These are phyloP conservation scores for Cebidichthys violaceus DNA, from an alignment of 2,113 vertebrate genomes.

Conservation along the genomic window DNA sequence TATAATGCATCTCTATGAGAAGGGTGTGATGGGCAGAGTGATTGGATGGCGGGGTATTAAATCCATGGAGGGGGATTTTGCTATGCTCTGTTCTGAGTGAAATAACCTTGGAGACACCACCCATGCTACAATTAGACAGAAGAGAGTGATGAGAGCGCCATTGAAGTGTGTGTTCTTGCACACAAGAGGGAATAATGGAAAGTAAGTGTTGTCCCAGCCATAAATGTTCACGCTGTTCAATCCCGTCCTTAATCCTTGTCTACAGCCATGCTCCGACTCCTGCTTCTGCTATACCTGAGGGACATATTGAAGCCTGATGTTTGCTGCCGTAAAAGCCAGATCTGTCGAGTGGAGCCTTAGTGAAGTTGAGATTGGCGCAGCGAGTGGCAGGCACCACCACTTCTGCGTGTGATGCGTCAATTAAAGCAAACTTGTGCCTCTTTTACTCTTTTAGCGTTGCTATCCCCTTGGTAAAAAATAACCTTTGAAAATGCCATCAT, in stretches of 20 bases:
- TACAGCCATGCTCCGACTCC: constrained; percentile 15
- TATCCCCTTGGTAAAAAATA: constrained; percentile 12
- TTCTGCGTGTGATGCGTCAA: neutral
- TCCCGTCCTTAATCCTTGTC: constrained; percentile 44
- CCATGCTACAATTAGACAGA: constrained; percentile 39
- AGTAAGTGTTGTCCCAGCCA: constrained; percentile 22
- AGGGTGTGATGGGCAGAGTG: constrained; percentile 20
- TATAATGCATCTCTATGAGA: constrained; percentile 29
- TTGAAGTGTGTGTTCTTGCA: constrained; percentile 42
- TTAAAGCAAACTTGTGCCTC: neutral
- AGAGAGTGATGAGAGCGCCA: constrained; percentile 9
- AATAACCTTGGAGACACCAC: constrained; percentile 54
- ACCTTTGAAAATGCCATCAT: constrained; percentile 30
- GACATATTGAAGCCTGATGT: constrained; percentile 3
- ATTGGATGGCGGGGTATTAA: constrained; percentile 36
- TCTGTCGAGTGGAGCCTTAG: neutral
- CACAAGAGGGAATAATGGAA: constrained; percentile 54
- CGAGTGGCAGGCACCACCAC: neutral
- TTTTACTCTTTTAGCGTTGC: neutral
- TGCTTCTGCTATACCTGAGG: neutral
- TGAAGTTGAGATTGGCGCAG: neutral
- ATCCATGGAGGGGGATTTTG: constrained; percentile 22
- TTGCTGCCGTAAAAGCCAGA: neutral
- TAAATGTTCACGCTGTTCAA: constrained; percentile 29
- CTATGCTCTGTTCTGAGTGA: constrained; percentile 19